phyloP scores from a whole-genome alignment of 2,888 invertebrate species.

The Hermodice carunculata region DNA sequence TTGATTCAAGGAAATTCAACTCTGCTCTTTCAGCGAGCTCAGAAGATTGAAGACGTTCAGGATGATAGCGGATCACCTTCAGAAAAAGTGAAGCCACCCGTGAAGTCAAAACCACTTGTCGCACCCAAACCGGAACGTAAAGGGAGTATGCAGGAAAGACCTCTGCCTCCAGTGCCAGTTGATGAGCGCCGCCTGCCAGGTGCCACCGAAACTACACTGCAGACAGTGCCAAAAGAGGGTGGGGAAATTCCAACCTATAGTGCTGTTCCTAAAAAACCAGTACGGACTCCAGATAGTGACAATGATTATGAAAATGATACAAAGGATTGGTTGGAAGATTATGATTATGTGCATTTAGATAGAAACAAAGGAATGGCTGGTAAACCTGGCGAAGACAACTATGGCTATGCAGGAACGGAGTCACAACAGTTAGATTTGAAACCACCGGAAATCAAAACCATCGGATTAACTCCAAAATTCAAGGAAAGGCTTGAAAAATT shows the following conservation, averaged over 20 bases:
- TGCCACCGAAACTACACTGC: not conserved
- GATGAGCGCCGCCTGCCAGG: slow-evolving; percentile 1
- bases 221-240: not conserved
- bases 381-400: no score
- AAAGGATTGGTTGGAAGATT: slow-evolving; percentile 82
- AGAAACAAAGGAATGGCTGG: no score
- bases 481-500: slow-evolving; percentile 22
- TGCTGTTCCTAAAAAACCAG: not conserved
- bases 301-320: slow-evolving; percentile 50
- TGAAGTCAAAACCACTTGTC: slow-evolving; percentile 23
- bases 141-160: slow-evolving; percentile 76
- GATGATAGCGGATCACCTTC: not conserved
- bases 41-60: not conserved
- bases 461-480: slow-evolving; percentile 28
- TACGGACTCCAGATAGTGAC: slow-evolving; percentile 15
- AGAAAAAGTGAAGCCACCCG: slow-evolving; percentile 10
- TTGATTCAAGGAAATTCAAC: slow-evolving; percentile 79
- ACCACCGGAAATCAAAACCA: slow-evolving; percentile 4
- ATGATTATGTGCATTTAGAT: slow-evolving; percentile 86
- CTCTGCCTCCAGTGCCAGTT: slow-evolving; percentile 63
- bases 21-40: slow-evolving; percentile 49
- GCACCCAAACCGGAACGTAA: slow-evolving; percentile 13
- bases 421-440: no score
- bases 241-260: slow-evolving; percentile 10
- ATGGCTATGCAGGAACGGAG: no score